Conservation (phyloP, 2,797 vertebrate species). For the Tenualosa ilisha region DNA sequence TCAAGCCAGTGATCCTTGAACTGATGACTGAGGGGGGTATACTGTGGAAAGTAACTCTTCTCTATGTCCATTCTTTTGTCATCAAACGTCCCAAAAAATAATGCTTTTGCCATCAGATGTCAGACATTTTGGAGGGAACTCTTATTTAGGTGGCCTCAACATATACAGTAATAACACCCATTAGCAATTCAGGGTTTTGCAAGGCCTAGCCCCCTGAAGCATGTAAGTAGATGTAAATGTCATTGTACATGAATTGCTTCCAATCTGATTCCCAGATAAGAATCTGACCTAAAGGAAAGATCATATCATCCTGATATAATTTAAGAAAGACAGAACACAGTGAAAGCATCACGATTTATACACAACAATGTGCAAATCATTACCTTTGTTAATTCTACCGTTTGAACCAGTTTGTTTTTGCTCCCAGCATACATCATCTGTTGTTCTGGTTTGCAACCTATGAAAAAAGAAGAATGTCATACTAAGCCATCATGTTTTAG, state of each 20-base stretch:
- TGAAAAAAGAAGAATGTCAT: conserved; percentile 41
- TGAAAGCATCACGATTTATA: background rate
- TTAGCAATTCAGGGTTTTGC: background rate
- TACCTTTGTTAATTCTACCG: conserved; percentile 76
- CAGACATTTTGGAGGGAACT: background rate
- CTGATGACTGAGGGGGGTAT: background rate
- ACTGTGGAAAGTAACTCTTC: background rate
- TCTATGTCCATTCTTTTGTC: background rate
- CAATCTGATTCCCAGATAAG: background rate
- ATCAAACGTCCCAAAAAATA: background rate
- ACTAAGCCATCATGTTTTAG: background rate
- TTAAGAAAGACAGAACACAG: background rate
- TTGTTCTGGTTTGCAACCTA: conserved; percentile 78
- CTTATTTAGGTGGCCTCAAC: background rate
- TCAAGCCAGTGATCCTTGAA: background rate
- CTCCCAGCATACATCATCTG: conserved; percentile 86
- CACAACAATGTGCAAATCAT: conserved; percentile 18
- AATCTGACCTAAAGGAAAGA: background rate
- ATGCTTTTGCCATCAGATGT: background rate
- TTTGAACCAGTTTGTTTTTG: conserved; percentile 78
- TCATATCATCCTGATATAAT: background rate
- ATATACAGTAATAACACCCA: background rate
- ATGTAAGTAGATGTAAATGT: background rate
- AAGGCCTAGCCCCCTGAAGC: background rate
- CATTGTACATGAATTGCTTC: background rate